A percentile compares a stretch with the other conserved stretches of the same genome.
phyloP scores from a whole-genome alignment of 2,888 invertebrate genomes.

The Acronicta psi region DNA sequence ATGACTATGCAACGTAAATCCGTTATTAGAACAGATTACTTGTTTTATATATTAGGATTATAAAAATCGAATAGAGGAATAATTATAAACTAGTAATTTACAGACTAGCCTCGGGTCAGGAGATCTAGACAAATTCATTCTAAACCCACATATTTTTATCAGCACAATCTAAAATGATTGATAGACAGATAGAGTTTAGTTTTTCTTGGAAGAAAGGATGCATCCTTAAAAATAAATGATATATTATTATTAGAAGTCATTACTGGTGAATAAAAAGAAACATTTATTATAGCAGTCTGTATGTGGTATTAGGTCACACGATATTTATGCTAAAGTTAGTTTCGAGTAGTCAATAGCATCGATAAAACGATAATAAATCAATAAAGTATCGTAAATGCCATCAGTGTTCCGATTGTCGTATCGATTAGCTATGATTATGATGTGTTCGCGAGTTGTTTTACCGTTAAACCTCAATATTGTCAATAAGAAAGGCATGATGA shows the following conservation, averaged over 20 bases:
- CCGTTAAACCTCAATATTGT: slow-evolving; percentile 43
- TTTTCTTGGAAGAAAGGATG: too few relatives aligned
- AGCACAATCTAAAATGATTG: neutral
- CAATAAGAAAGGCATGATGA: slow-evolving; percentile 38
- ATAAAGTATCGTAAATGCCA: slow-evolving; percentile 8
- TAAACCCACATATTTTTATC: slow-evolving; percentile 4
- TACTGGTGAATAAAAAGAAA: too few relatives aligned
- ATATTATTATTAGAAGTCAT: neutral
- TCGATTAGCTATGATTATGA: slow-evolving; percentile 39
- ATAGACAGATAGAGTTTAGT: neutral
- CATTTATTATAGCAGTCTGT: too few relatives aligned
- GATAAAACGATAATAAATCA: slow-evolving; percentile 9
- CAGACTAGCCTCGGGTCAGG: slow-evolving; percentile 3
- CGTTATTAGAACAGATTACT: neutral
- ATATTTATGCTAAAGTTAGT: neutral
- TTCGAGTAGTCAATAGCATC: neutral
- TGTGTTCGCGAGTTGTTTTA: slow-evolving; percentile 34
- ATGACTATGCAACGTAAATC: slow-evolving; percentile 9
- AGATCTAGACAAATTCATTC: slow-evolving; percentile 1
- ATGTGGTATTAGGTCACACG: too few relatives aligned
- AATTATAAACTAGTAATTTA: too few relatives aligned
- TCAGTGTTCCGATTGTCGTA: slow-evolving; percentile 15
- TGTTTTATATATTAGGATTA: neutral
- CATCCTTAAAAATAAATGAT: neutral
- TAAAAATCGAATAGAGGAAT: neutral